A percentile compares a stretch with the other conserved stretches of the same genome.
Conservation (phyloP, 1,140 invertebrate species). For the Zophobas atratus region DNA sequence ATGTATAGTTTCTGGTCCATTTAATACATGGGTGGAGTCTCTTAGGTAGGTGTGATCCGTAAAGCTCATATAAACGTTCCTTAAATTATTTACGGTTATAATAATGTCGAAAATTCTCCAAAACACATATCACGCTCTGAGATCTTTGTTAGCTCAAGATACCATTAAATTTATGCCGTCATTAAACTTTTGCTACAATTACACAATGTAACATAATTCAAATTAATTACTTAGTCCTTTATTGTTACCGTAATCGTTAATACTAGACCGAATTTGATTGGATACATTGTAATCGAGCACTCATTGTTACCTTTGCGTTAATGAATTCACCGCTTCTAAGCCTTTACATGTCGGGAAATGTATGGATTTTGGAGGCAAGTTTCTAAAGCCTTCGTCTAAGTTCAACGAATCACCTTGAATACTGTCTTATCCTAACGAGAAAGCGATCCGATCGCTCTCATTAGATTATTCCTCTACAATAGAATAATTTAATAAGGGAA, state of each 20-base stretch:
- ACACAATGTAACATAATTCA: conserved; percentile 32
- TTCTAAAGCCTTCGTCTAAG: conserved; percentile 15
- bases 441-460: conserved; percentile 32
- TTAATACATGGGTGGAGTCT: conserved; percentile 23
- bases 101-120: conserved; percentile 34
- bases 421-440: conserved; percentile 25
- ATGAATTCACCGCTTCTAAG: conserved; percentile 1
- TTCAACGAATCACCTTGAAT: conserved; percentile 35
- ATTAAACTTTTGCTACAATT: conserved; percentile 36
- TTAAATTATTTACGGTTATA: conserved; percentile 34
- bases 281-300: conserved; percentile 37
- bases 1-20: conserved; percentile 48
- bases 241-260: conserved; percentile 33
- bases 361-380: conserved; percentile 6
- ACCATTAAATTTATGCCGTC: conserved; percentile 28
- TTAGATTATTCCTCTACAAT: conserved; percentile 26
- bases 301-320: conserved; percentile 22
- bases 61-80: conserved; percentile 12
- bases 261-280: conserved; percentile 36
- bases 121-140: conserved; percentile 25
- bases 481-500: conserved; percentile 26
- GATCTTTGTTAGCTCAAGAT: conserved; percentile 18
- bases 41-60: conserved; percentile 14
- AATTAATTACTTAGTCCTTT: conserved; percentile 42
- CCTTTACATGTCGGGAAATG: conserved; percentile 3